Conservation (phyloP, 2,888 invertebrate genomes). For the Lasius platythorax region DNA sequence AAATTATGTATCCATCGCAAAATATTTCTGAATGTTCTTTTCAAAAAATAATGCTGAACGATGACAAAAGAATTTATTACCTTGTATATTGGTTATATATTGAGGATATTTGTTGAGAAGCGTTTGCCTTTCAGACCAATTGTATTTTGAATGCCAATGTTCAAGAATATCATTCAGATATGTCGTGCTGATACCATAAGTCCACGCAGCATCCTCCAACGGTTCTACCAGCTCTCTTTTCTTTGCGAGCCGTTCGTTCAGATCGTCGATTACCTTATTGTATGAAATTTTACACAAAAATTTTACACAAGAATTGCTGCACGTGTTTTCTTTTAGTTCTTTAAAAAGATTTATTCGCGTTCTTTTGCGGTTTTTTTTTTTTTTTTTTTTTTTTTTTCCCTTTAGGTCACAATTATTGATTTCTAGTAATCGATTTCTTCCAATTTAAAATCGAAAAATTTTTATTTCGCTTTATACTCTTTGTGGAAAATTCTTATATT, state of each 20-base stretch:
- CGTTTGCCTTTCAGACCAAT: constrained; percentile 90
- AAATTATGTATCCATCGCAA: background rate
- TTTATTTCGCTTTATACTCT: background rate
- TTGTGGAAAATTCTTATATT: background rate
- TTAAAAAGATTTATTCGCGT: background rate
- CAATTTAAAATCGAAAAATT: background rate
- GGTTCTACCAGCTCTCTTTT: constrained; percentile 87
- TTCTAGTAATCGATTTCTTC: too few relatives aligned
- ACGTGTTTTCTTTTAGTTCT: background rate
- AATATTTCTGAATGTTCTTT: background rate
- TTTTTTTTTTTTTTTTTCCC: background rate
- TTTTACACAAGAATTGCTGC: constrained; percentile 8
- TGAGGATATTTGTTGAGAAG: constrained; percentile 92
- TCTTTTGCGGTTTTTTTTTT: background rate
- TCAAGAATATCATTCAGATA: constrained; percentile 90
- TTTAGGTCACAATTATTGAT: background rate
- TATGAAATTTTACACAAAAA: background rate
- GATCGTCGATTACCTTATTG: constrained; percentile 88
- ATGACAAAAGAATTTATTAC: constrained; percentile 78
- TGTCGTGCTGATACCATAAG: constrained; percentile 93
- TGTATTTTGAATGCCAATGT: constrained; percentile 93
- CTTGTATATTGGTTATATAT: constrained; percentile 92
- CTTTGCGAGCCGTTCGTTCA: constrained; percentile 88
- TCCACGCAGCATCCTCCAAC: constrained; percentile 90
- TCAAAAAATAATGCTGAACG: background rate